These are phyloP conservation scores for Tetheella fluctuosa DNA, from an alignment of 2,888 invertebrate species.

Conservation along the genomic window DNA sequence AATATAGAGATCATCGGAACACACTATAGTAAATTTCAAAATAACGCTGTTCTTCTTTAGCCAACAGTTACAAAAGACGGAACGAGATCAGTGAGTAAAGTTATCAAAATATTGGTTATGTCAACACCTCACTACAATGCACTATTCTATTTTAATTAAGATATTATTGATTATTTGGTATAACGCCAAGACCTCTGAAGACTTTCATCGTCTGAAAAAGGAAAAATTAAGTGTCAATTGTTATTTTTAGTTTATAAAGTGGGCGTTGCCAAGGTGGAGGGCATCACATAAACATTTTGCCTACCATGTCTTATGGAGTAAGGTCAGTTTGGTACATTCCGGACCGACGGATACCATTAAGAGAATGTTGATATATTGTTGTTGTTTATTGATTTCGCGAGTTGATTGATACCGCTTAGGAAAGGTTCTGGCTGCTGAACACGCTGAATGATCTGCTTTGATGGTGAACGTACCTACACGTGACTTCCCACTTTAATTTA, in stretches of 20 bases:
- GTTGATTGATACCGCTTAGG: conserved; percentile 36
- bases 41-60: conserved; percentile 69
- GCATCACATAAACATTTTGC: conserved; percentile 79
- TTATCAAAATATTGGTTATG: conserved; percentile 37
- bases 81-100: conserved; percentile 77
- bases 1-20: not conserved
- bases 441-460: conserved; percentile 54
- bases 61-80: conserved; percentile 73
- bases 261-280: conserved; percentile 81
- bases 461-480: conserved; percentile 26
- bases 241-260: conserved; percentile 79
- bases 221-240: conserved; percentile 15
- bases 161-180: conserved; percentile 12
- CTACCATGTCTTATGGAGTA: conserved; percentile 70
- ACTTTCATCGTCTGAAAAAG: not conserved
- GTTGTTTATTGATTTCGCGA: conserved; percentile 26
- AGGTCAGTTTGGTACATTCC: conserved; percentile 71
- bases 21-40: conserved; percentile 22
- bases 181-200: not conserved
- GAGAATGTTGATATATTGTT: conserved; percentile 35
- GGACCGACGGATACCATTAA: conserved; percentile 34
- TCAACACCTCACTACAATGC: conserved; percentile 41
- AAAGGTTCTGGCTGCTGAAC: conserved; percentile 55
- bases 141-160: conserved; percentile 34
- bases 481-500: conserved; percentile 18